Evolutionary conservation across 1,140 invertebrate genomes (phyloP), one percentile per base, ranked within the genome.

Genomic region (Phymastichus coffea): DNA sequence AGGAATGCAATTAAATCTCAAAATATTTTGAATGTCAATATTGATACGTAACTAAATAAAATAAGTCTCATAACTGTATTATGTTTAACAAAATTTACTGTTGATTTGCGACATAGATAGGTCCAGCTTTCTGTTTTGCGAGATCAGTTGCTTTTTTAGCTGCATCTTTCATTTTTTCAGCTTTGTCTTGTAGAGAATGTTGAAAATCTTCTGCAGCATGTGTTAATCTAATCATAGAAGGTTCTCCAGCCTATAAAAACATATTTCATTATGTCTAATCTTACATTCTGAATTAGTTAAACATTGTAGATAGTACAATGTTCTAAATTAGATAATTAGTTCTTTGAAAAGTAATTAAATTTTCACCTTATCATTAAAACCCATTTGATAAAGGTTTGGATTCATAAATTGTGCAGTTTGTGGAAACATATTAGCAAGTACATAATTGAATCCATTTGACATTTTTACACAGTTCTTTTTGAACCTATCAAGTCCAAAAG

Each of bases 401-500:
- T 79, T 72, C 80, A 80, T 66, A 72, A 67, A 61, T 43, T 74
- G 68, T 47, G 76, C 68, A 62, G 76, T 71, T n/a, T 60, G 63
- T 12, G 88, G 88, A 75, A 87, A 92, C 87, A 91, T 86, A 44
- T 81, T 81, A 40, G 82, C 74, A 2, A 95, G 79, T 1, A 94
- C 90, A 69, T 88, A 83, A 74, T 95, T 92, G 71, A 95, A 95
- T 4, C 94, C 94, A 53, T 81, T 81, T 19, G 85, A 85, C 77
- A 93, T 91, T 80, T 93, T 90, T 2, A 74, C 71, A 63, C 88
- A 89, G 71, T 95, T 95, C 69, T 92, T 91, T 64, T 88, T 88
- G 76, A 95, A 95, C 37, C 93, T 81, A 43, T 95, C 91, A 46
- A 93, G 79, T 9, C 92, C 93, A 80, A 95, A 95, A 2, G 89